Evolutionary conservation across 2,888 invertebrate species (phyloP).

Genomic region (Iphiclides podalirius): DNA sequence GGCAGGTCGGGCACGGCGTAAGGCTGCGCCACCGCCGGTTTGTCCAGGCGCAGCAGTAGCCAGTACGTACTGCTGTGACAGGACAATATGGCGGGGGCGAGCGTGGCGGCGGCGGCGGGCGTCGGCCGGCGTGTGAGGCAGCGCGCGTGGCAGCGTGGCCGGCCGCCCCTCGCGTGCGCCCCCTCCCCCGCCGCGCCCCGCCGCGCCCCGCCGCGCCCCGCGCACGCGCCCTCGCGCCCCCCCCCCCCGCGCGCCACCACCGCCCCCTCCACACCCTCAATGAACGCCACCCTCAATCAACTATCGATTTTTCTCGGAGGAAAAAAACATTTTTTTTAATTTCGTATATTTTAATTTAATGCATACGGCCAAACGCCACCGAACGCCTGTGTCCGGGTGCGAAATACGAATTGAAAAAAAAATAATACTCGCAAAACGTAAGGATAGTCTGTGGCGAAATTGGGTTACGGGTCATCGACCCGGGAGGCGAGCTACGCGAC

Average conservation of each 20-base stretch:
- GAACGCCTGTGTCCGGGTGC: conserved; percentile 4
- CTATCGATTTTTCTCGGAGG: conserved; percentile 66
- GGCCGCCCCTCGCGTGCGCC: conserved; percentile 41
- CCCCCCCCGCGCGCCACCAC: conserved; percentile 24
- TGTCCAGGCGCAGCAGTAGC: conserved; percentile 97
- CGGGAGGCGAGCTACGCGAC: conserved; percentile 24
- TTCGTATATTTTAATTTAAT: conserved; percentile 33
- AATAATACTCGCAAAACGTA: conserved; percentile 13
- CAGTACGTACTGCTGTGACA: conserved; percentile 96
- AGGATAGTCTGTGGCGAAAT: conserved; percentile 30
- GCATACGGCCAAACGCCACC: conserved; percentile 20
- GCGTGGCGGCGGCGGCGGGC: conserved; percentile 56
- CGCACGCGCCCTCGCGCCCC: conserved; percentile 48
- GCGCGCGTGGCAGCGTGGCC: conserved; percentile 63
- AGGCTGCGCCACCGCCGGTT: conserved; percentile 68
- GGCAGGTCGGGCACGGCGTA: conserved; percentile 30
- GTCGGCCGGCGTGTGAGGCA: conserved; percentile 78
- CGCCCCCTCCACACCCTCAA: conserved; percentile 59
- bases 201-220: conserved; percentile 65
- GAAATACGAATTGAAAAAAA: conserved; percentile 1
- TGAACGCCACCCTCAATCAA: conserved; percentile 69
- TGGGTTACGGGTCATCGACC: conserved; percentile 42
- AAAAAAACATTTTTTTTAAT: conserved; percentile 48
- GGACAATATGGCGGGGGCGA: conserved; percentile 94
- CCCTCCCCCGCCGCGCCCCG: conserved; percentile 65